Evolutionary conservation across 2,113 vertebrate genomes (phyloP), one percentile per base, ranked within the genome.

Genomic region (Chaenogobius annularis): DNA sequence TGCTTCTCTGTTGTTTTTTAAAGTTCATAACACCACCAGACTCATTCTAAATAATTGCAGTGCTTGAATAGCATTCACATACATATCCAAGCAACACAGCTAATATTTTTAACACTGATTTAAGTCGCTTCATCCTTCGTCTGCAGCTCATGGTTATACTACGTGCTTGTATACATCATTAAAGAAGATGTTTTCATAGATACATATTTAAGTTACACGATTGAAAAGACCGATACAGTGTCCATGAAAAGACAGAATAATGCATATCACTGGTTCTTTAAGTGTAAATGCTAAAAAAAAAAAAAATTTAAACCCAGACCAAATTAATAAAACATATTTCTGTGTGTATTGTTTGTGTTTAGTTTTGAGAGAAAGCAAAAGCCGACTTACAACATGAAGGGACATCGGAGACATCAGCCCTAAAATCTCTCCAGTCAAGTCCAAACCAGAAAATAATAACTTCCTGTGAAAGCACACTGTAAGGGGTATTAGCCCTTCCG

Each of bases 401-500:
- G 70, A 77, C 59, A 70, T 64, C 61, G 15, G 15, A 46, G 64
- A 47, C 69, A 88, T 86, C 85, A 81, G 50, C 61, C 20, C 9
- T 35, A 19, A 58, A 76, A 88, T 83, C 83, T 81, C 0, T 6
- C 15, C 43, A 77, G 70, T 81, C 64, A 58, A 78, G 85, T 83
- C 85, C 83, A 67, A 82, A 81, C 64, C 70, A 82, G 70, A 87
- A 89, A 89, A 82, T 86, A 85, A 90, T 83, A 59, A 83, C 84
- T 92, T 92, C 90, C 90, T 86, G 85, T 50, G 43, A 87, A 76
- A 80, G 87, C 55, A 59, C 61, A 73, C 17, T 11, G 73, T 73
- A 80, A 77, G 67, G 74, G 65, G 78, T 77, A 68, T 68, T 65
- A 26, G 66, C 54, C 70, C 79, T 86, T 90, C 77, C 82, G 74